These are phyloP conservation scores for Hylyphantes graminicola DNA, from an alignment of 1,140 invertebrate genomes.

Conservation along the genomic window DNA sequence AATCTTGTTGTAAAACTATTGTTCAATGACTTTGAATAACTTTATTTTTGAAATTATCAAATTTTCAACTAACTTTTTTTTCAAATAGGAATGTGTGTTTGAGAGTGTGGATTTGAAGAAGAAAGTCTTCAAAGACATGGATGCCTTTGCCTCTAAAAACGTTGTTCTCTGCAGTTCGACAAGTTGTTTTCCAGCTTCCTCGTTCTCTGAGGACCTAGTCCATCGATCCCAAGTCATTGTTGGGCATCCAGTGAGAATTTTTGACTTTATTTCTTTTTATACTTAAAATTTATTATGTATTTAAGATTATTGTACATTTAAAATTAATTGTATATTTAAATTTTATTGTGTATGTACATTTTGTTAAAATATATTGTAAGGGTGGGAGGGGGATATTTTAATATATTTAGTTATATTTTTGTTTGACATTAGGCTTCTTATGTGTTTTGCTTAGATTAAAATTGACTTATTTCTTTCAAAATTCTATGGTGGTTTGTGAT, in stretches of 20 bases:
- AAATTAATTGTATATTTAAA: background rate
- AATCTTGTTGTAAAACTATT: no score
- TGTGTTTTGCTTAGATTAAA: no score
- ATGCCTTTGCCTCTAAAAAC: slow-evolving; percentile 75
- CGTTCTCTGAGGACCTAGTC: slow-evolving; percentile 81
- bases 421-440: no score
- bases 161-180: slow-evolving; percentile 85
- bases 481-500: no score
- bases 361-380: no score
- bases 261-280: background rate
- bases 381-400: no score
- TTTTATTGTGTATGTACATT: background rate
- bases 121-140: slow-evolving; percentile 82
- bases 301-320: background rate
- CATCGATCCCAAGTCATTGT: slow-evolving; percentile 81
- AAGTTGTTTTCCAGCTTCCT: slow-evolving; percentile 87
- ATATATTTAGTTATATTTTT: no score
- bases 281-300: background rate
- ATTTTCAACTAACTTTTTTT: background rate
- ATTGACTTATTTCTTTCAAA: no score
- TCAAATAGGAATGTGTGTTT: slow-evolving; percentile 86
- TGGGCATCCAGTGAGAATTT: slow-evolving; percentile 78
- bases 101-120: slow-evolving; percentile 88
- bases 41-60: background rate
- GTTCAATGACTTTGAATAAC: background rate